phyloP scores from a whole-genome alignment of 2,113 vertebrate genomes.

The Seriola rivoliana region DNA sequence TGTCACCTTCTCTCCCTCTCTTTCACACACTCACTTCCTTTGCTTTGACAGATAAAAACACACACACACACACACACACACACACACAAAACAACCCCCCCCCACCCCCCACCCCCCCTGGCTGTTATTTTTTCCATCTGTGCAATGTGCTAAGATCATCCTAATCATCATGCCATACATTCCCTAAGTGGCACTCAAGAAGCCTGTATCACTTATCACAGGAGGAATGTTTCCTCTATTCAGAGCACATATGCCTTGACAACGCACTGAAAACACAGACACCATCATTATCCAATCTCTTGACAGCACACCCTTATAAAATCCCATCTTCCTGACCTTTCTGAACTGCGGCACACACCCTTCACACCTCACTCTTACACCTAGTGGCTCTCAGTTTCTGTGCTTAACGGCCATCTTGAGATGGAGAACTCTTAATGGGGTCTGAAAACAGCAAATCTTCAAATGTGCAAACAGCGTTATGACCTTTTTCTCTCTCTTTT shows the following conservation, averaged over 20 bases:
- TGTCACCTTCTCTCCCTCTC: not conserved
- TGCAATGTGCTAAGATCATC: constrained; percentile 52
- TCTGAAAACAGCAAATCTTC: not conserved
- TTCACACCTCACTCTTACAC: not conserved
- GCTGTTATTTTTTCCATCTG: constrained; percentile 57
- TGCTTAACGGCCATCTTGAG: not conserved
- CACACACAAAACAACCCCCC: not conserved
- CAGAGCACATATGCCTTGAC: constrained; percentile 33
- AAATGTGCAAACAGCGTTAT: not conserved
- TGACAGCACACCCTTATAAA: constrained; percentile 32
- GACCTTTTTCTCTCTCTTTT: not conserved
- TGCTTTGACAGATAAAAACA: not conserved
- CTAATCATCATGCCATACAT: constrained; percentile 62
- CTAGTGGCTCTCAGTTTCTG: not conserved
- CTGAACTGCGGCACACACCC: not conserved
- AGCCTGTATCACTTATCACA: constrained; percentile 65
- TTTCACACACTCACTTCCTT: constrained; percentile 3
- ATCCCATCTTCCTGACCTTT: constrained; percentile 42
- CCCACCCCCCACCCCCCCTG: too few relatives aligned
- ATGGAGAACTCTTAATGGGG: not conserved
- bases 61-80: constrained; percentile 8
- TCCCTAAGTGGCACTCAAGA: constrained; percentile 57
- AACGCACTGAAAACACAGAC: constrained; percentile 31
- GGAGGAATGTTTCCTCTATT: constrained; percentile 53
- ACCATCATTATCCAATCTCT: constrained; percentile 45